Base-by-base conservation (phyloP, 2,113 vertebrate species). In the Dicrurus megarhynchus region DNA sequence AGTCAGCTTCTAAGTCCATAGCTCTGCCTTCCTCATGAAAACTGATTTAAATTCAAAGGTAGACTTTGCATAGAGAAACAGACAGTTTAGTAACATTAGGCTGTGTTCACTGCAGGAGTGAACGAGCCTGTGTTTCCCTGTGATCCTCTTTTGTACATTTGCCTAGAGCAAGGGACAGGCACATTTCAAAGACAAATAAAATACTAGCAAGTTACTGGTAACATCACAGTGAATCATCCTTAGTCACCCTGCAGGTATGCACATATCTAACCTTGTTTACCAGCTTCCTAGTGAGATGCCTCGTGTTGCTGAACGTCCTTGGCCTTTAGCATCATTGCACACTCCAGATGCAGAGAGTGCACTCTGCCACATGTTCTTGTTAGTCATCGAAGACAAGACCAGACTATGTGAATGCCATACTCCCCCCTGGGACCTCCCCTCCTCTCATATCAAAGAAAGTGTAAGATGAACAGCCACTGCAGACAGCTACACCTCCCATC, bases 161-260 rank as follows among this genome's bases (percentile, higher is more conserved):
- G 88, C 93, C 88, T 89, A 46, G 35, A 93, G 90, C 64, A 74
- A 88, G 68, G 85, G 85, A 68, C 61, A 68, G 85, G 85, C 41
- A 57, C 41, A 68, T 44, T 93, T 92, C 76, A 92, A 79, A 91
- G 74, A 70, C 67, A 86, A 69, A 65, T 60, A 61, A 90, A 95
- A 90, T 80, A 74, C 71, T 77, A 37, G 35, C 41, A 55, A 84
- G 81, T 76, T 75, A 41, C 28, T 82, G 47, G 69, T 71, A 95
- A 87, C 49, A 79, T 33, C 61, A 37, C 42, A 35, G 78, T 96
- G 88, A 93, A 67, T 96, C 75, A 89, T 6, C 61, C 70, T 44
- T 65, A 88, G 60, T 92, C 87, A 93, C n/a, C 65, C 92, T 86
- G 56, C 56, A 90, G 79, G 88, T 80, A 96, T 63, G 90, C 71